These are phyloP conservation scores for Scaptomyza pallida DNA, from an alignment of 1,140 invertebrate species.

Conservation along the genomic window DNA sequence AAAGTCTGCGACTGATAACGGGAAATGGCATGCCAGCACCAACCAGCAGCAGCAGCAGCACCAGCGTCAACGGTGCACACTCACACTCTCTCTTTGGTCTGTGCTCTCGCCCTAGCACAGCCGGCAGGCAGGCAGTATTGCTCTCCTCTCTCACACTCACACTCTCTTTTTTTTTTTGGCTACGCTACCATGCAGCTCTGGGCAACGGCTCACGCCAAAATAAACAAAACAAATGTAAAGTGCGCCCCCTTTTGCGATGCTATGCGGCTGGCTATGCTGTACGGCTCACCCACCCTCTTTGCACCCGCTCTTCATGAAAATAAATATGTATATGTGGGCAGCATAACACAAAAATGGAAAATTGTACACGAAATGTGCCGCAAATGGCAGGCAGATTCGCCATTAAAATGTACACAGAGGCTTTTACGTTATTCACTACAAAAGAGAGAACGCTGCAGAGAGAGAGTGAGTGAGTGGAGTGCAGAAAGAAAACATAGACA, in stretches of 20 bases:
- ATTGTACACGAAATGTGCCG: conserved; percentile 80
- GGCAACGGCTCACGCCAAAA: conserved; percentile 74
- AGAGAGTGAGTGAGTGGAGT: conserved; percentile 3
- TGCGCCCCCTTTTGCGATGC: conserved; percentile 53
- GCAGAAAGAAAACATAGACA: conserved; percentile 48
- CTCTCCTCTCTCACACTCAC: neutral
- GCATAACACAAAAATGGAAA: conserved; percentile 81
- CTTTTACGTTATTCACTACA: conserved; percentile 50
- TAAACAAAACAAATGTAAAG: conserved; percentile 82
- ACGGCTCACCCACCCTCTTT: neutral
- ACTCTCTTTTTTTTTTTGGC: conserved; percentile 8
- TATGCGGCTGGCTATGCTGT: conserved; percentile 11
- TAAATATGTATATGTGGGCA: conserved; percentile 82
- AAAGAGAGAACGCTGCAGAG: neutral
- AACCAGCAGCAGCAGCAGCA: conserved; percentile 58
- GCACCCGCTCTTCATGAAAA: conserved; percentile 47
- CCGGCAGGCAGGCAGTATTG: conserved; percentile 38
- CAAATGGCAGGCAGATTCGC: conserved; percentile 81
- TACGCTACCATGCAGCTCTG: conserved; percentile 12
- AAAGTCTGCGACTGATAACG: conserved; percentile 81
- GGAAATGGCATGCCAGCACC: conserved; percentile 77
- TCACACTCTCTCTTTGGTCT: conserved; percentile 25
- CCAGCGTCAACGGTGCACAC: conserved; percentile 22
- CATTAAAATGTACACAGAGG: conserved; percentile 76
- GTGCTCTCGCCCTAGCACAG: conserved; percentile 42